Percentiles rank a stretch among this genome's conserved stretches.
Evolutionary conservation across 2,888 invertebrate species (phyloP).

Genomic region (Drosophila gaucha): DNA sequence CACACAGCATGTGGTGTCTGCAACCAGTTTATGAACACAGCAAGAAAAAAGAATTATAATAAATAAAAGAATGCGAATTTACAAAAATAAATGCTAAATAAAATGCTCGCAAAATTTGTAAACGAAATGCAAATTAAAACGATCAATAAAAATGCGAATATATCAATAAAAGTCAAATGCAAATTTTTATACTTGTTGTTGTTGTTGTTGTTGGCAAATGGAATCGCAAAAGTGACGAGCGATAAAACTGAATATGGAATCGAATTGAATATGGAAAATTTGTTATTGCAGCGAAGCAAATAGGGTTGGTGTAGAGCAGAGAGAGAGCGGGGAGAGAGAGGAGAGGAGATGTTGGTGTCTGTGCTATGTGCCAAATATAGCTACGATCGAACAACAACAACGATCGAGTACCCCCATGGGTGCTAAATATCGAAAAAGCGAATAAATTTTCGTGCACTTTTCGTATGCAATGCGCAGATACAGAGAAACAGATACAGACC

Average conservation of each 20-base stretch:
- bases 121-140: slow-evolving; percentile 75
- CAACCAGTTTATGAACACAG: slow-evolving; percentile 64
- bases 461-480: slow-evolving; percentile 55
- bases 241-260: slow-evolving; percentile 45
- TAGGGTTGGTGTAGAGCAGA: neutral
- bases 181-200: slow-evolving; percentile 45
- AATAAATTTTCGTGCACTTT: slow-evolving; percentile 69
- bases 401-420: slow-evolving; percentile 71
- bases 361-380: slow-evolving; percentile 55
- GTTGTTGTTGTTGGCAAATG: slow-evolving; percentile 20
- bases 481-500: slow-evolving; percentile 11
- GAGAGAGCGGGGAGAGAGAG: neutral
- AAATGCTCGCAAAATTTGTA: slow-evolving; percentile 9
- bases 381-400: slow-evolving; percentile 39
- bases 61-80: neutral
- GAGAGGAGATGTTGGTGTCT: neutral
- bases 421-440: slow-evolving; percentile 72
- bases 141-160: slow-evolving; percentile 79
- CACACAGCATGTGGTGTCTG: slow-evolving; percentile 52
- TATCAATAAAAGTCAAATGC: slow-evolving; percentile 81
- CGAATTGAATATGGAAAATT: slow-evolving; percentile 56
- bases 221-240: slow-evolving; percentile 39
- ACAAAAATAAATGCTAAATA: neutral
- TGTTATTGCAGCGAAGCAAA: neutral
- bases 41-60: slow-evolving; percentile 28